Base-by-base conservation (phyloP, 2,888 invertebrate genomes). In the Digitonthophagus gazella region DNA sequence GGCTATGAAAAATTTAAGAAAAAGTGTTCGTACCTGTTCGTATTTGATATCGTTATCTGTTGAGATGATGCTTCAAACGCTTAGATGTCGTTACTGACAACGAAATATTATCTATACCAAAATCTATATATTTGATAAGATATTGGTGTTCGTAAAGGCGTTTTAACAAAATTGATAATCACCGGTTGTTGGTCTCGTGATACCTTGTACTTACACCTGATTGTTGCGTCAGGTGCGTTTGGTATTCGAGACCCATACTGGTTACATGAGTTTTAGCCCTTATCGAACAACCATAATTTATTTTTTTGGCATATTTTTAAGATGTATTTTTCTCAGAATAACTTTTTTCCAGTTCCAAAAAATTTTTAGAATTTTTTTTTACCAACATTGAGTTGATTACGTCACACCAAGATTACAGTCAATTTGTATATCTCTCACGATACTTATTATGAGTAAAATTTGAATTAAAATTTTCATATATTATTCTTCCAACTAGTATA, bases 241-340 rank as follows among this genome's bases (percentile, higher is more conserved):
- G 82, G 82, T 80, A 82, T 82, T 82, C 82, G 82, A 82, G 82
- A 82, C 82, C 82, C 76, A 76, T 79, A 78, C 78, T 76, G 78
- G 81, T 80, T 78, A 78, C 74, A 69, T 58, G 58, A 71, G 75
- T 79, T 81, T 81, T 79, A 73, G 72, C 71, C 76, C 80, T 82
- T 82, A 82, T 82, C 82, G 77, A 75, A 75, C 61, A 16, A 18
- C 61, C 18, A 19, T 19, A 61, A 61, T 19, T 61, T 20, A 61
- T 20, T 61, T 61, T 61, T 61, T 61, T 57, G 4, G n/a, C 61
- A 19, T 61, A 3, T 16, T 61, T 61, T 61, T 44, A 44, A 44
- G 11, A 8, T 44, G 11, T 3, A 3, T 44, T 44, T 2, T 44
- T 44, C 8, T 5, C 28, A 44, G 1, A 44, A 44, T 11, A 44